Evolutionary conservation across 2,888 invertebrate genomes (phyloP).

Genomic region (Noctua fimbriata): DNA sequence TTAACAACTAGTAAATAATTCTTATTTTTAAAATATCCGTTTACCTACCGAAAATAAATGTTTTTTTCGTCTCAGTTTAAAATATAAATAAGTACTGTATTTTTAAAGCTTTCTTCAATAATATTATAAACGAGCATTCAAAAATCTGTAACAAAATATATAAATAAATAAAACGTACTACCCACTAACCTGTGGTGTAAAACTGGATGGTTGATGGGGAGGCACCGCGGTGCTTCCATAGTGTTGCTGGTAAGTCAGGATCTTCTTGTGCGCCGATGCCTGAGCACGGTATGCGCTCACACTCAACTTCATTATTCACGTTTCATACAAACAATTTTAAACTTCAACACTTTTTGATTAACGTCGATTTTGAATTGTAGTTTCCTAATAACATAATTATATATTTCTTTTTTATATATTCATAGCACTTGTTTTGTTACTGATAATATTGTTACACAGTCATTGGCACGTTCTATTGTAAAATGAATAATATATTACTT

Average conservation of each 20-base stretch:
- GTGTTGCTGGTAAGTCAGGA: slow-evolving; percentile 94
- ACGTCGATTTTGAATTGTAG: slow-evolving; percentile 38
- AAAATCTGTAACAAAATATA: not conserved
- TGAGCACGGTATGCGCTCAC: slow-evolving; percentile 97
- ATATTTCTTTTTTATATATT: not conserved
- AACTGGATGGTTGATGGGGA: slow-evolving; percentile 81
- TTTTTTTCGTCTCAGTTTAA: not conserved
- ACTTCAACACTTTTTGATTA: slow-evolving; percentile 44
- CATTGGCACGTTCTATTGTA: slow-evolving; percentile 47
- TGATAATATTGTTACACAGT: slow-evolving; percentile 23
- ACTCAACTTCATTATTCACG: slow-evolving; percentile 93
- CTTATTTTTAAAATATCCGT: not conserved
- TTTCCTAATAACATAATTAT: slow-evolving; percentile 24
- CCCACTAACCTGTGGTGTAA: slow-evolving; percentile 84
- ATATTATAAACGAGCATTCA: not conserved
- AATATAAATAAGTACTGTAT: not conserved
- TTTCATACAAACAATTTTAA: slow-evolving; percentile 39
- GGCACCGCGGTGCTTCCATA: slow-evolving; percentile 94
- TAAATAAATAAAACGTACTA: too few species aligned
- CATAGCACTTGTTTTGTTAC: slow-evolving; percentile 31
- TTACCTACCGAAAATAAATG: not conserved
- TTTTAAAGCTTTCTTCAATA: slow-evolving; percentile 50
- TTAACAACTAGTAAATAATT: not conserved
- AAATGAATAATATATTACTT: slow-evolving; percentile 37
- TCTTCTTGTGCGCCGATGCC: slow-evolving; percentile 97